Evolutionary conservation across 2,888 invertebrate genomes (phyloP), one percentile per base, ranked within the genome.

Genomic region (Plusia festucae): DNA sequence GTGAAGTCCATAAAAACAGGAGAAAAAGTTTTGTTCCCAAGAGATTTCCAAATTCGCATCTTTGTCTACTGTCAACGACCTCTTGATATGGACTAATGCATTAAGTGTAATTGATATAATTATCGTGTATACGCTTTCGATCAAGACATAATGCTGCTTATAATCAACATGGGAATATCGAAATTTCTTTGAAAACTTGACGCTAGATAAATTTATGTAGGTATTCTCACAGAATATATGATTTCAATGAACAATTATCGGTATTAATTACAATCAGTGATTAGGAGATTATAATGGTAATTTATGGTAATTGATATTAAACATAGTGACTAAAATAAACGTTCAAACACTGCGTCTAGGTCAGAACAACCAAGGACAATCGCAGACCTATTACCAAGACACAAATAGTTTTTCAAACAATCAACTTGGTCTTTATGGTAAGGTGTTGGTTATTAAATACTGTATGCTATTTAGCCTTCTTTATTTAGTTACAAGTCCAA

Each of bases 1-100:
- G 64, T 67, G 72, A 73, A 73, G 65, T 56, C 32, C 63, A 59
- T 60, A 70, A 72, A 70, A 67, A 57, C 60, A 16, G 34, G 54
- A 61, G 66, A 76, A 79, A 79, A 75, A 72, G 59, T 34, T 2
- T 9, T 57, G 60, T 76, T 81, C 77, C 60, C 78, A 82, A 65
- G 66, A 53, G 68, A 76, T 84, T 81, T 85, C 70, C 73, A 81
- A 82, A 82, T 78, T 83, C 68, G 74, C 79, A 80, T 76, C 79
- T 81, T 81, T 82, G 79, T 79, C 61, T 54, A 18, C 70, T 59
- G 66, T 67, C 34, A 16, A 30, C 71, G 74, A 62, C 69, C 69
- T 70, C 15, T 27, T 64, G 60, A 69, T 71, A 71, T 66, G 53
- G 71, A 59, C 56, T 68, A 60, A 62, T 60, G 53, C 59, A 71